Evolutionary conservation across 2,113 vertebrate genomes (phyloP).

Genomic region (Anolis sagrei): DNA sequence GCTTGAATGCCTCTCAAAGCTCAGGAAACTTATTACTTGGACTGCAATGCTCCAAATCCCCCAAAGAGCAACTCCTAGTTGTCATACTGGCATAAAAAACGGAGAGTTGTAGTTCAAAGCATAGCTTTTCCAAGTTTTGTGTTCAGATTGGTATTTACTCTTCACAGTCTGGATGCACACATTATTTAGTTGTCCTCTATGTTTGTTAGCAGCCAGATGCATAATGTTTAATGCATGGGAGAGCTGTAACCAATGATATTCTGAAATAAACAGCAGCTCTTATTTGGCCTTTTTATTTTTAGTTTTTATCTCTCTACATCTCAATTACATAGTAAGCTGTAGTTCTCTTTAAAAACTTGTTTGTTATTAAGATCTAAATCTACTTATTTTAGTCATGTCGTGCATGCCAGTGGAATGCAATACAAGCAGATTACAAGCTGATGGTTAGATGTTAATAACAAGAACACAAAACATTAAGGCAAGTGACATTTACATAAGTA

Average conservation of each 20-base stretch:
- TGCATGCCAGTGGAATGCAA: slow-evolving; percentile 70
- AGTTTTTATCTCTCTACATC: slow-evolving; percentile 63
- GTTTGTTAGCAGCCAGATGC: slow-evolving; percentile 21
- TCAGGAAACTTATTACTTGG: background rate
- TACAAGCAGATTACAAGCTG: slow-evolving; percentile 82
- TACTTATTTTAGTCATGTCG: slow-evolving; percentile 73
- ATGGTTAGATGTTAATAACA: slow-evolving; percentile 85
- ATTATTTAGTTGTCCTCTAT: background rate
- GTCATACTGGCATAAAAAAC: background rate
- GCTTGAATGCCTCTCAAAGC: fast-evolving
- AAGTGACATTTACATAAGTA: slow-evolving; percentile 89
- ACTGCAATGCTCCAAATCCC: background rate
- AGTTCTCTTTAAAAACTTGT: slow-evolving; percentile 71
- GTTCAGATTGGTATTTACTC: background rate
- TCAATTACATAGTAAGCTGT: slow-evolving; percentile 67
- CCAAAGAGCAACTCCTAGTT: background rate
- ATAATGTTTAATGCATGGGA: background rate
- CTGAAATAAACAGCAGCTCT: slow-evolving; percentile 46
- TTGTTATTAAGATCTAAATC: slow-evolving; percentile 78
- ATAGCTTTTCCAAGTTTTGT: background rate
- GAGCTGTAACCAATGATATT: background rate
- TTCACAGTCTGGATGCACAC: background rate
- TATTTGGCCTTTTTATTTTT: slow-evolving; percentile 53
- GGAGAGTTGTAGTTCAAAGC: background rate
- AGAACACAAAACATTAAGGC: slow-evolving; percentile 86